A percentile compares a stretch with the other conserved stretches of the same genome.
phyloP scores from a whole-genome alignment of 2,797 vertebrate genomes.

The Cygnus olor region DNA sequence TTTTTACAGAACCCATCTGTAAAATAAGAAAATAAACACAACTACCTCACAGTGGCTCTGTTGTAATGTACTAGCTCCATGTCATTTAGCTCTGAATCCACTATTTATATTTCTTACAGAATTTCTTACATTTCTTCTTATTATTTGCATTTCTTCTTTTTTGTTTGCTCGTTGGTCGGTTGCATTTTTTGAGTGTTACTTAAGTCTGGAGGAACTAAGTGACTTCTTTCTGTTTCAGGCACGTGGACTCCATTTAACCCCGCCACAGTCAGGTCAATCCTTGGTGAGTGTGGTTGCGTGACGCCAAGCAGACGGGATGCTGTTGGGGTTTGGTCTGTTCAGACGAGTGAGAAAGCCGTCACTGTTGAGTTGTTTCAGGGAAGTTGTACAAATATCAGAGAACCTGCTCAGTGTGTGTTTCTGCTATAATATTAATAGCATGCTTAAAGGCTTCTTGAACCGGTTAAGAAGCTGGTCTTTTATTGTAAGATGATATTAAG shows the following conservation, averaged over 20 bases:
- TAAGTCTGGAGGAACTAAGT: background rate
- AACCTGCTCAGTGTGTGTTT: background rate
- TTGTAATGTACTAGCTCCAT: background rate
- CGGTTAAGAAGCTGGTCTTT: background rate
- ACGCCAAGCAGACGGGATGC: background rate
- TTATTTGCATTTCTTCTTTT: background rate
- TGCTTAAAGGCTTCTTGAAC: background rate
- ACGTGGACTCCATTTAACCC: slow-evolving; percentile 99
- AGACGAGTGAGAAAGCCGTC: background rate
- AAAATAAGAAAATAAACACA: background rate
- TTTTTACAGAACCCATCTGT: background rate
- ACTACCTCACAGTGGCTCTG: background rate
- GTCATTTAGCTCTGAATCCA: background rate
- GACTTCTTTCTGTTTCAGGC: slow-evolving; percentile 80
- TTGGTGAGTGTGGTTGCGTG: slow-evolving; percentile 84
- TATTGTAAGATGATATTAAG: background rate
- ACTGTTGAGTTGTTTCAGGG: background rate
- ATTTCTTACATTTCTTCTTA: too few relatives aligned
- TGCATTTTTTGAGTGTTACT: background rate
- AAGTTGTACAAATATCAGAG: background rate
- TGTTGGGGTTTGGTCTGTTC: background rate
- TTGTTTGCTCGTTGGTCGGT: background rate
- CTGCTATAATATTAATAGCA: background rate
- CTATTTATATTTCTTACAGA: background rate
- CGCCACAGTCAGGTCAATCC: slow-evolving; percentile 93